phyloP scores from a whole-genome alignment of 1,140 invertebrate genomes.

The Diachasma alloeum region DNA sequence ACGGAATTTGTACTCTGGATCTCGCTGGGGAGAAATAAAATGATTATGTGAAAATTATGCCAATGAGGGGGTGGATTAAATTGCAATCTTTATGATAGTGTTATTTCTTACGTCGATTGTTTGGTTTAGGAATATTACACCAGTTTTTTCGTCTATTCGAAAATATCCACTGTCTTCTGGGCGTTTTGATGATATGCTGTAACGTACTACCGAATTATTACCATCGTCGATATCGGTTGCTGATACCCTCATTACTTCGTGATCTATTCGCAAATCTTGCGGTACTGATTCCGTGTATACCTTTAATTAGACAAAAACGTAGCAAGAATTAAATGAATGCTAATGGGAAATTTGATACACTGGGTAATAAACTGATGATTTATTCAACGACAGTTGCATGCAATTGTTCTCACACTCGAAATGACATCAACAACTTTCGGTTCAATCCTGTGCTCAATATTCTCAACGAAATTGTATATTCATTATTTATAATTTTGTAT shows the following conservation, averaged over 20 bases:
- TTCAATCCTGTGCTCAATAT: not conserved
- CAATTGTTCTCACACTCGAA: not conserved
- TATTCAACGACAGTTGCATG: not conserved
- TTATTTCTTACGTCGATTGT: constrained; percentile 72
- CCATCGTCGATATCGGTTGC: constrained; percentile 90
- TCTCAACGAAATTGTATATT: not conserved
- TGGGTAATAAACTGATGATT: not conserved
- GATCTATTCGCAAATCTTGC: constrained; percentile 73
- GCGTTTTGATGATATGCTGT: constrained; percentile 69
- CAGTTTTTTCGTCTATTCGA: constrained; percentile 77
- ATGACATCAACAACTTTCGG: not conserved
- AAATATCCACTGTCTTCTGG: constrained; percentile 75
- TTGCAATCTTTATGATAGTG: not conserved
- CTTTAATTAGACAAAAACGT: constrained; percentile 60
- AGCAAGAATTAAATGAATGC: not conserved
- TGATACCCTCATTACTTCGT: constrained; percentile 85
- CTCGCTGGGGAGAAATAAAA: constrained; percentile 63
- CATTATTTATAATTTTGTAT: not conserved
- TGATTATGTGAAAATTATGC: constrained; percentile 39
- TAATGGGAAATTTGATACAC: not conserved
- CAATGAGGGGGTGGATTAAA: not conserved
- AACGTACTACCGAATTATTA: constrained; percentile 79
- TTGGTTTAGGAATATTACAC: constrained; percentile 80
- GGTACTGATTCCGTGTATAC: constrained; percentile 79
- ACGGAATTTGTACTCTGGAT: constrained; percentile 74